Conservation (phyloP, 2,797 vertebrate genomes). For the Cyprinella venusta region DNA sequence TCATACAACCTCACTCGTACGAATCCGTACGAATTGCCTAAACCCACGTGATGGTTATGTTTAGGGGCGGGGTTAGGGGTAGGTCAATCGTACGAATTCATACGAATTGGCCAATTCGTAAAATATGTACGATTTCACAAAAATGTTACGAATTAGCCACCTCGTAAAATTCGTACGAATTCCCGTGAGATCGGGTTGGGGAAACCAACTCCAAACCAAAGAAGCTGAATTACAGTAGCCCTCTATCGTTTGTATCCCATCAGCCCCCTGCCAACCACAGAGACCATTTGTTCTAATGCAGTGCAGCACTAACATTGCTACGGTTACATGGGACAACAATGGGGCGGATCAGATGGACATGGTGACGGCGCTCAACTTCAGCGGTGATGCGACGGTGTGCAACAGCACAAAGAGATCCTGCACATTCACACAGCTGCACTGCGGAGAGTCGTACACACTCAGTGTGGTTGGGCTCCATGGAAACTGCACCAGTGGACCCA, state of each 20-base stretch:
- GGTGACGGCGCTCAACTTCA: constrained; percentile 68
- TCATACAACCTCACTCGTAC: no score
- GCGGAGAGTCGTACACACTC: constrained; percentile 74
- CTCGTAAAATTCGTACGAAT: no score
- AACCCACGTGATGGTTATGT: no score
- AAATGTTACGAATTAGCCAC: no score
- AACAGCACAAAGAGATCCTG: constrained; percentile 71
- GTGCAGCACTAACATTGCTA: constrained; percentile 68
- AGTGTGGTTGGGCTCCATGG: constrained; percentile 69
- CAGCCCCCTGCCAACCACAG: constrained; percentile 75
- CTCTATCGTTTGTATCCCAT: constrained; percentile 4
- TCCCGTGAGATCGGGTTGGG: no score
- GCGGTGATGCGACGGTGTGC: constrained; percentile 64
- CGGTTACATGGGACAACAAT: constrained; percentile 69
- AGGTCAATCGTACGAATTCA: no score
- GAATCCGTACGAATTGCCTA: no score
- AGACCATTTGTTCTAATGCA: constrained; percentile 56
- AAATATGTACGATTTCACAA: no score
- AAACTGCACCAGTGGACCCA: constrained; percentile 67
- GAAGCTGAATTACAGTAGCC: neutral
- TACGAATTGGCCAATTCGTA: no score
- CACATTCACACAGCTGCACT: constrained; percentile 70
- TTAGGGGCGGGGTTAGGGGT: no score
- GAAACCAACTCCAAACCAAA: neutral
- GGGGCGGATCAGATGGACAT: constrained; percentile 69